Evolutionary conservation across 2,113 vertebrate genomes (phyloP), one percentile per base, ranked within the genome.

Genomic region (Pterocles orientalis): DNA sequence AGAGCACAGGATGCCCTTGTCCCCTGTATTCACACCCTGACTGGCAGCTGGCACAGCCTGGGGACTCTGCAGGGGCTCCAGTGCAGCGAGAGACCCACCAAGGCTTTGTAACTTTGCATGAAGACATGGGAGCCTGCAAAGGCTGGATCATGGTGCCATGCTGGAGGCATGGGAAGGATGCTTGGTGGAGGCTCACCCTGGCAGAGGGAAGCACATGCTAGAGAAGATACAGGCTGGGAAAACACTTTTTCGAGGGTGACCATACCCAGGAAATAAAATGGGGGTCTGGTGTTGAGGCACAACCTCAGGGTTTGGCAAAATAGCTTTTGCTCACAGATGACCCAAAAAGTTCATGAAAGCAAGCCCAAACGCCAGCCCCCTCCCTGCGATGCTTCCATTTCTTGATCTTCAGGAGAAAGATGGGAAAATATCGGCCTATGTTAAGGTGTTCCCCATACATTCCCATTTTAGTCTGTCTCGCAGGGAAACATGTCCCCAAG

Each of bases 401-500:
- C 50, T 57, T 64, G 61, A 20, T 79, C 64, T 87, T 45, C 12
- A n/a, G n/a, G 28, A 88, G 39, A 56, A 90, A 72, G 39, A 29
- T 28, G 13, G 21, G 21, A 65, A 65, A 88, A 36, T 10, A 25
- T 5, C 50, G 26, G 20, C 18, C 33, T 28, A 0, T 12, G 2
- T 54, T 26, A 18, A 47, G 58, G 45, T 31, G 36, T 20, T 65
- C 54, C 50, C n/a, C 31, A 20, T 4, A 26, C 18, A 23, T 47
- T 56, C 60, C 56, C 24, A 19, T 53, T 72, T 66, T 4, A 33
- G 61, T 39, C 47, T 62, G 0, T 28, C 61, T 64, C 31, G 1
- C 64, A 62, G 64, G 56, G 69, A 53, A 43, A 53, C 2, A 5
- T 7, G 21, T 5, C 34, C 54, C 31, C 0, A 0, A 14, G 31